A percentile compares a stretch with the other conserved stretches of the same genome.
These are phyloP conservation scores for Drosophila mimica DNA, from an alignment of 2,888 invertebrate species.

Conservation along the genomic window DNA sequence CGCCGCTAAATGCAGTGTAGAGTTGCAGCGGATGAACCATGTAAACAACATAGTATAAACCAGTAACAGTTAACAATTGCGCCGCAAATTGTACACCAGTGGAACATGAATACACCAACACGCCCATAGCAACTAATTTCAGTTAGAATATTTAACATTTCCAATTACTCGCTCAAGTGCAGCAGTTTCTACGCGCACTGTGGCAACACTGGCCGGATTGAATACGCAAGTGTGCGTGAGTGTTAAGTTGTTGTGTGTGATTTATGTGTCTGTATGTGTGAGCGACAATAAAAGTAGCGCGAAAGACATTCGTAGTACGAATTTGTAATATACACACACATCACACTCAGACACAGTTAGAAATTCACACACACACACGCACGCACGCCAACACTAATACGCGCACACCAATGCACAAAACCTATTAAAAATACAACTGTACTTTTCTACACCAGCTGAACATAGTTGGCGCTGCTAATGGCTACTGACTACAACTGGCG, in stretches of 20 bases:
- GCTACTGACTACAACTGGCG: conserved; percentile 14
- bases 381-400: conserved; percentile 47
- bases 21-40: conserved; percentile 25
- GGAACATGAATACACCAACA: conserved; percentile 9
- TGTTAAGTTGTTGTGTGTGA: conserved; percentile 15
- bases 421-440: conserved; percentile 72
- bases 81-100: conserved; percentile 30
- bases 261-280: conserved; percentile 30
- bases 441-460: conserved; percentile 67
- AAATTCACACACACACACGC: conserved; percentile 24
- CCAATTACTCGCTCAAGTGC: conserved; percentile 53
- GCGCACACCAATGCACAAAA: conserved; percentile 52
- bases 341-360: conserved; percentile 34
- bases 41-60: conserved; percentile 34
- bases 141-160: conserved; percentile 56
- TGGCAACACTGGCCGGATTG: conserved; percentile 55
- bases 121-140: conserved; percentile 34
- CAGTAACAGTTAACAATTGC: conserved; percentile 24
- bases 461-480: conserved; percentile 25
- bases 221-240: conserved; percentile 35
- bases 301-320: conserved; percentile 58
- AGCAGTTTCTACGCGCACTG: conserved; percentile 35
- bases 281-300: conserved; percentile 68
- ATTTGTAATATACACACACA: conserved; percentile 52
- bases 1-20: conserved; percentile 51